Base-by-base conservation (phyloP, 2,797 vertebrate genomes). In the Oreortyx pictus region DNA sequence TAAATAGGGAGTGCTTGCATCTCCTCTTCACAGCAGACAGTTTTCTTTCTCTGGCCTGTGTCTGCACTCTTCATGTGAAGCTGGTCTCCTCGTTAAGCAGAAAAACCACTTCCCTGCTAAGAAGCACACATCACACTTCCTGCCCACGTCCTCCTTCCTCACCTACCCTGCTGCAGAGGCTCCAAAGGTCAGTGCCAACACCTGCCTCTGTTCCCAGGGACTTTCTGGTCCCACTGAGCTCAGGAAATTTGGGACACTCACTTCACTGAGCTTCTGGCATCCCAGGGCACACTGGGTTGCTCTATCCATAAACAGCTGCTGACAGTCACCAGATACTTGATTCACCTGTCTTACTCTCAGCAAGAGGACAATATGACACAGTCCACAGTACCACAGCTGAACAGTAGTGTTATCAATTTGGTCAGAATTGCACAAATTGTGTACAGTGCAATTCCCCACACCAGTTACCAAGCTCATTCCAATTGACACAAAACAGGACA, bases 71-170 rank as follows among this genome's bases (percentile, higher is more conserved):
- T 23, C 76, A 5, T 13, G 37, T 60, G 50, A 41, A 60, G 35
- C 35, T 74, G 44, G 11, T 43, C 57, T 11, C 60, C 9, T 35
- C 41, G 1, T 39, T 43, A 59, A 82, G 57, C 57, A 93, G 86
- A 87, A 93, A 96, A 94, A 54, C 87, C 95, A 93, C 93, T 92
- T 95, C 84, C 89, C 73, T 57, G 16, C 29, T 24, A 57, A 35
- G 61, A 56, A 77, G 44, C 1, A 0, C 24, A 20, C 23, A 13
- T 20, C 73, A 57, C 44, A 3, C 65, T 86, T 91, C 87, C 94
- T 82, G 72, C 89, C 71, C 6, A 1, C 52, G 3, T 19, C 29
- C 59, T 89, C 76, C 80, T 31, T 43, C 61, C 83, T 31, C 11
- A 27, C 62, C 46, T 9, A 13, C 25, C 13, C 87, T 46, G 29